Evolutionary conservation across 2,113 vertebrate genomes (phyloP), one percentile per base, ranked within the genome.

Genomic region (Pungitius pungitius): DNA sequence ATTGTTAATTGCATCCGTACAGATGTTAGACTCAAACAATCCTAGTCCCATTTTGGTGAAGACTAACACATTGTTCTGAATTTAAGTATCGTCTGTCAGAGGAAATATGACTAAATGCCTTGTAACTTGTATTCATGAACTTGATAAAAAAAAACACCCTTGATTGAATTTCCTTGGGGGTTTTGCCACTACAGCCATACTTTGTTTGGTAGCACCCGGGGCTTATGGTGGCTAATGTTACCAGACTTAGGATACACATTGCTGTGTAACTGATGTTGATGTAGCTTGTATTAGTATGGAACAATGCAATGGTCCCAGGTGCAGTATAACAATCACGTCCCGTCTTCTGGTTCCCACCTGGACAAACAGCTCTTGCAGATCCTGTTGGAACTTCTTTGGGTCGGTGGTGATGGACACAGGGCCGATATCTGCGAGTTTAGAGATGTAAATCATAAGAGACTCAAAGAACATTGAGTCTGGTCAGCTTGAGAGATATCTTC

Each of bases 311-410:
- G 22, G 11, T 57, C 13, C 24, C 17, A 54, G 39, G 20, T 71
- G 4, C 12, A 55, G 15, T 33, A 65, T 17, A 73, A 63, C 13
- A 20, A 77, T 55, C 4, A 24, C 20, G n/a, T 18, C 24, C 57
- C 37, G 54, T 64, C 59, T 83, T 70, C 66, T 81, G 60, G 37
- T 73, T 77, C 90, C 59, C 73, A 98, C 97, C 97, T 98, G 96
- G 71, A 98, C 97, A 0, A 95, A 96, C 78, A 98, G 95, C 52
- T 97, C 95, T 70, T 91, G 88, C 69, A 98, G 94, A 86, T 94
- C 96, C 87, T 78, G 91, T 91, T 97, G 96, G 85, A 98, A 98
- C 87, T 95, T 94, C 78, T 51, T 81, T 0, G 97, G 96, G 70
- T 98, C 95, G 0, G 93, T 92, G 0, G 96, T 98, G 88, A 98